A percentile compares a stretch with the other conserved stretches of the same genome.
phyloP scores from a whole-genome alignment of 2,113 vertebrate species.

The Anarrhichthys ocellatus region DNA sequence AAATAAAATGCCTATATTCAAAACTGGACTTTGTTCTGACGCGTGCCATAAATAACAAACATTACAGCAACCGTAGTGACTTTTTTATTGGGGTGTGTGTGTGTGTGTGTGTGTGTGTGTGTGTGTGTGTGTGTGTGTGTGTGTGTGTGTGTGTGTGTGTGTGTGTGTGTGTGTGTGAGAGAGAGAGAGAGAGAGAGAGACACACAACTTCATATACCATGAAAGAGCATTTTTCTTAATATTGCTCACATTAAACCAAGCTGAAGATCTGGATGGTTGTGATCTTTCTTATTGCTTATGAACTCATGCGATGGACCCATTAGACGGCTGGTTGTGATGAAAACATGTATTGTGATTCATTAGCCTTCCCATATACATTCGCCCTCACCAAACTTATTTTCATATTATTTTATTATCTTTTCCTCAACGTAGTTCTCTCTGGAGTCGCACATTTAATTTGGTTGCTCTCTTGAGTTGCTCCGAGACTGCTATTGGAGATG shows the following conservation, averaged over 20 bases:
- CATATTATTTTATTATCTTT: not conserved
- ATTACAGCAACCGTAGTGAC: too few relatives aligned
- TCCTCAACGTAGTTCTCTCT: not conserved
- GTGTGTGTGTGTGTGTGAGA: too few relatives aligned
- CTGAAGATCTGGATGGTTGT: slow-evolving; percentile 24
- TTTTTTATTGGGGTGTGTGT: too few relatives aligned
- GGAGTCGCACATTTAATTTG: not conserved
- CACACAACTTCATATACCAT: too few relatives aligned
- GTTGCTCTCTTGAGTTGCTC: not conserved
- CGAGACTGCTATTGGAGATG: not conserved
- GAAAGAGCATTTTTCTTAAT: not conserved
- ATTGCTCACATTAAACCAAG: not conserved
- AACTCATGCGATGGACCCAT: not conserved
- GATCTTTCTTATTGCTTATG: slow-evolving; percentile 11
- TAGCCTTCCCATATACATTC: not conserved
- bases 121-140: too few relatives aligned
- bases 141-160: too few relatives aligned
- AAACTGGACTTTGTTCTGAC: too few relatives aligned
- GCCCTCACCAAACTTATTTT: not conserved
- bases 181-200: too few relatives aligned
- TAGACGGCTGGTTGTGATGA: slow-evolving; percentile 18
- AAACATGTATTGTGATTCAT: not conserved
- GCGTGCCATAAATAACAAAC: too few relatives aligned
- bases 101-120: too few relatives aligned
- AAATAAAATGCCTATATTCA: too few relatives aligned